Evolutionary conservation across 1,140 invertebrate species (phyloP).

Genomic region (Dendrolimus punctatus): DNA sequence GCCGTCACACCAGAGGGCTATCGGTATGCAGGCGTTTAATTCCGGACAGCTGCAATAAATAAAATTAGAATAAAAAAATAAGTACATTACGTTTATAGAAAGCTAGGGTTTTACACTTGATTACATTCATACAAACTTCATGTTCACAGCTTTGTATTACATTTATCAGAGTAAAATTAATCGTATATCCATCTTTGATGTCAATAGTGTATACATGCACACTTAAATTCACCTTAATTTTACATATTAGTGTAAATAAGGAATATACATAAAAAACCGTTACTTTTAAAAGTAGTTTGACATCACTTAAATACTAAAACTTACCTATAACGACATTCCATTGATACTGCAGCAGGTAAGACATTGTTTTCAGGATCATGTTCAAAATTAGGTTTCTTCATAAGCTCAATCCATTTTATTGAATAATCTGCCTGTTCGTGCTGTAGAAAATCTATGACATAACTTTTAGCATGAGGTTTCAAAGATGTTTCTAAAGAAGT

Average conservation of each 20-base stretch:
- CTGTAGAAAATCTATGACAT: slow-evolving; percentile 81
- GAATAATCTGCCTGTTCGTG: slow-evolving; percentile 80
- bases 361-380: slow-evolving; percentile 70
- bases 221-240: no score
- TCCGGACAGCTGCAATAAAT: slow-evolving; percentile 81
- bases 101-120: neutral
- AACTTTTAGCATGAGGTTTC: slow-evolving; percentile 77
- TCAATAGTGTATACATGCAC: no score
- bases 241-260: no score
- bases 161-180: neutral
- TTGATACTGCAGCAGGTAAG: slow-evolving; percentile 73
- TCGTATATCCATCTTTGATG: no score
- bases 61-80: slow-evolving; percentile 12
- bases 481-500: slow-evolving; percentile 64
- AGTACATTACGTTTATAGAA: no score
- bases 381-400: slow-evolving; percentile 76
- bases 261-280: no score
- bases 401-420: slow-evolving; percentile 85
- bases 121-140: neutral
- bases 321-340: slow-evolving; percentile 82
- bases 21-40: slow-evolving; percentile 89
- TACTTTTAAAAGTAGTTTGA: no score
- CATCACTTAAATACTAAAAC: slow-evolving; percentile 14
- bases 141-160: neutral
- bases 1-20: slow-evolving; percentile 91